These are phyloP conservation scores for Battus philenor DNA, from an alignment of 1,140 invertebrate genomes.

Conservation along the genomic window DNA sequence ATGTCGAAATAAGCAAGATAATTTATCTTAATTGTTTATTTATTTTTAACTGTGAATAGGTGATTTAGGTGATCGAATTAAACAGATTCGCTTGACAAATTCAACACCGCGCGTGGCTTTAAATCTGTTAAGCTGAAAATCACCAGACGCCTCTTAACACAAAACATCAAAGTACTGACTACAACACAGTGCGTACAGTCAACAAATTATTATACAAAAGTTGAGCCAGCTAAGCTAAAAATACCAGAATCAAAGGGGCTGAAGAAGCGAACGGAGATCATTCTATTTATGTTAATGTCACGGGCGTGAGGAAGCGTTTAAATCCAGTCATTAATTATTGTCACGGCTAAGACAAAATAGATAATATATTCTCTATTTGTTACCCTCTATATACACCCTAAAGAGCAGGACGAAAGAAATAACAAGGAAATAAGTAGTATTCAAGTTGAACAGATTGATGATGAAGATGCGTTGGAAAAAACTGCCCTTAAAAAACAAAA, in stretches of 20 bases:
- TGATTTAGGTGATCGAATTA: slow-evolving; percentile 22
- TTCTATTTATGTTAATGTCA: slow-evolving; percentile 75
- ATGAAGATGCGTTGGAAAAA: slow-evolving; percentile 58
- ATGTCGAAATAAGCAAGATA: too few species aligned
- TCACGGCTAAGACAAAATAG: slow-evolving; percentile 72
- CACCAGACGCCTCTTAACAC: slow-evolving; percentile 65
- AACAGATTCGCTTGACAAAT: slow-evolving; percentile 26
- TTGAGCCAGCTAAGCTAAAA: slow-evolving; percentile 63
- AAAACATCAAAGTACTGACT: slow-evolving; percentile 69
- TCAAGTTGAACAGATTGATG: slow-evolving; percentile 63
- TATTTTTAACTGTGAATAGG: neutral
- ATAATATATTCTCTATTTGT: slow-evolving; percentile 71
- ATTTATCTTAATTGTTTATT: too few species aligned
- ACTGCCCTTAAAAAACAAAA: slow-evolving; percentile 56
- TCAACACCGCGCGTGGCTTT: slow-evolving; percentile 25
- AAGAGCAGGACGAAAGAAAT: slow-evolving; percentile 66
- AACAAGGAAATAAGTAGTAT: slow-evolving; percentile 64
- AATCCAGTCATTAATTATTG: slow-evolving; percentile 75
- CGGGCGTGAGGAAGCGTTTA: slow-evolving; percentile 75
- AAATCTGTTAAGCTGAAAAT: slow-evolving; percentile 50
- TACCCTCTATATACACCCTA: slow-evolving; percentile 50
- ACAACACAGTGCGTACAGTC: slow-evolving; percentile 41
- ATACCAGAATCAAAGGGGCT: slow-evolving; percentile 72
- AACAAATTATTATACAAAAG: slow-evolving; percentile 73
- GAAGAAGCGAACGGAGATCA: slow-evolving; percentile 61